Evolutionary conservation across 2,797 vertebrate genomes (phyloP).

Genomic region (Aphelocoma californica): DNA sequence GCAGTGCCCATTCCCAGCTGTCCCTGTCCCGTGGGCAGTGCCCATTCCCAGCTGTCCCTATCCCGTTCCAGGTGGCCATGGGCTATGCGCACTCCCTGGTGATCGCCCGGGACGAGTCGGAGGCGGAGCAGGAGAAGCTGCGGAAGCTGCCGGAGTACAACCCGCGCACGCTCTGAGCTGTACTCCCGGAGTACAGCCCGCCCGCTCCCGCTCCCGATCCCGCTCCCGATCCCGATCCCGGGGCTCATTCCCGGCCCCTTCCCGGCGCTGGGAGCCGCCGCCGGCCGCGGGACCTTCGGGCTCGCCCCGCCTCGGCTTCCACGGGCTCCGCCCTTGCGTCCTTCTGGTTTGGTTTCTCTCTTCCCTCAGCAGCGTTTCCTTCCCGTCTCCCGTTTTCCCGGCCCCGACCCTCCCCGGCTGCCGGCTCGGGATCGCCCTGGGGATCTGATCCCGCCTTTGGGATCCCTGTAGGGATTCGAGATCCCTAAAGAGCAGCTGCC

Average conservation of each 20-base stretch:
- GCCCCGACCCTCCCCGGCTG: neutral
- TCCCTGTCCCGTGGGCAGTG: no score
- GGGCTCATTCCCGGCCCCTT: fast-evolving
- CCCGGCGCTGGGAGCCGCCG: no score
- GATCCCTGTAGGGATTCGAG: neutral
- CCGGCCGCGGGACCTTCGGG: neutral
- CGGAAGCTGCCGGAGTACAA: slow-evolving; percentile 95
- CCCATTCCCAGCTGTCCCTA: no score
- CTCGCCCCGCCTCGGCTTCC: no score
- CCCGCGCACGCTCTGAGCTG: slow-evolving; percentile 86
- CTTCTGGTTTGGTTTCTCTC: no score
- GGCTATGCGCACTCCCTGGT: slow-evolving; percentile 89
- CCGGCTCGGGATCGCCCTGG: neutral
- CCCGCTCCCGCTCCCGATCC: neutral
- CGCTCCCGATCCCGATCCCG: no score
- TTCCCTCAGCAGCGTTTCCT: neutral
- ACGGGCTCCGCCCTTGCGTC: no score
- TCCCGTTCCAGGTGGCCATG: slow-evolving; percentile 80
- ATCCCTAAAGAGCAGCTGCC: neutral
- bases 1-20: slow-evolving; percentile 73
- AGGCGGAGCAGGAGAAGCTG: slow-evolving; percentile 87
- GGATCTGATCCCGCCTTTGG: neutral
- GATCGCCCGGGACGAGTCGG: slow-evolving; percentile 88
- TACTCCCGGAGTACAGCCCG: no score
- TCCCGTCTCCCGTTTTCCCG: neutral